Evolutionary conservation across 2,888 invertebrate genomes (phyloP), one percentile per base, ranked within the genome.

Genomic region (Hedychridium roseum): DNA sequence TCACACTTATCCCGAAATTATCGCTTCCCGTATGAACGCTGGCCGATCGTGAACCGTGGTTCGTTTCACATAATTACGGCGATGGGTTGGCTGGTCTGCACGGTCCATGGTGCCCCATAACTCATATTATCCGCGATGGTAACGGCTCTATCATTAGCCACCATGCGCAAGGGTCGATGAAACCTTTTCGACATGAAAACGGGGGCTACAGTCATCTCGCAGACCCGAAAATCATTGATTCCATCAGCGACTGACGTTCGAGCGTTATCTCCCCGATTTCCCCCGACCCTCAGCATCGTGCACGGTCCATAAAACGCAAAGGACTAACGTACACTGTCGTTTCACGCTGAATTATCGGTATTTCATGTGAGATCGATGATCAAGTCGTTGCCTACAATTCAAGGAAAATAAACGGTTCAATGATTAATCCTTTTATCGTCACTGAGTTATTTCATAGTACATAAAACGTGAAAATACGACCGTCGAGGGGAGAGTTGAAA

Each of bases 11-110:
- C 52, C 52, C 46, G 57, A 66, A 71, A 71, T 71, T 70, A 71
- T 65, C 66, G 61, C 65, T 62, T 65, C 58, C 64, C 63, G 68
- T 71, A 67, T n/a, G 20, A 30, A 35, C 32, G 40, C 41, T 40
- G 42, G 32, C 43, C 31, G 36, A 43, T 43, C 50, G 45, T 54
- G 47, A 36, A 56, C 64, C 59, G 40, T 54, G 65, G 66, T 71
- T 70, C 68, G 68, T 70, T 73, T 70, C 67, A 66, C 67, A 67
- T 70, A 73, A 73, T 73, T 73, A 73, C 64, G 58, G 54, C 57
- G 56, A 66, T 64, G 66, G 58, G 57, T 46, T 53, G n/a, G 45
- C 57, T 57, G 64, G 60, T 60, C 56, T 44, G 65, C 61, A 50
- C 42, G 50, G 43, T 44, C n/a, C 47, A 45, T 43, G 51, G 50